These are phyloP conservation scores for Nemurella pictetii DNA, from an alignment of 2,888 invertebrate genomes.

Conservation along the genomic window DNA sequence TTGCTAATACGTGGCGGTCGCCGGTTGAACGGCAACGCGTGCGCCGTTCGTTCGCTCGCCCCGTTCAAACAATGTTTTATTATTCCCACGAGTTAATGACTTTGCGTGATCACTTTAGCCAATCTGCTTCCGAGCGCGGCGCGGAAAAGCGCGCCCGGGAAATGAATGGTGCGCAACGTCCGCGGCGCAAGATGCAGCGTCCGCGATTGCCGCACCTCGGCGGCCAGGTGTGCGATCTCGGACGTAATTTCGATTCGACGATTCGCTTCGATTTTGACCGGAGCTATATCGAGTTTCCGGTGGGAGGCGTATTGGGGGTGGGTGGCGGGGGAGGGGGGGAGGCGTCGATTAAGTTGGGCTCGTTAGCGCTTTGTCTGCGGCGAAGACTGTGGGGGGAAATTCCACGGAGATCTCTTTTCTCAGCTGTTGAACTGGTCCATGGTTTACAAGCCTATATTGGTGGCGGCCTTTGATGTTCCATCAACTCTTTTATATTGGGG, in stretches of 20 bases:
- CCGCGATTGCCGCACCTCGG: neutral
- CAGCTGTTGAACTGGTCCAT: neutral
- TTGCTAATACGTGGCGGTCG: neutral
- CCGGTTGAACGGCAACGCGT: neutral
- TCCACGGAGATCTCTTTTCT: neutral
- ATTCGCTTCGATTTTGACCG: neutral
- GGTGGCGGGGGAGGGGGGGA: too few relatives aligned
- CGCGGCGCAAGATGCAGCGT: neutral
- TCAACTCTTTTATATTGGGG: too few relatives aligned
- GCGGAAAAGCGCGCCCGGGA: neutral
- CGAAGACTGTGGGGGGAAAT: neutral
- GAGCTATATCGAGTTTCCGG: neutral
- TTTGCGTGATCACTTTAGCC: neutral
- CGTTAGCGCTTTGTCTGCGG: neutral
- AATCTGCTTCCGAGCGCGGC: neutral
- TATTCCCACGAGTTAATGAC: neutral
- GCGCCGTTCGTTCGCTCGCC: neutral
- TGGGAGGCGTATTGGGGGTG: too few relatives aligned
- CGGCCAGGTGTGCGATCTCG: neutral
- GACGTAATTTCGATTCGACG: neutral
- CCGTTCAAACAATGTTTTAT: neutral
- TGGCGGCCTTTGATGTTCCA: too few relatives aligned
- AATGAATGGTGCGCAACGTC: neutral
- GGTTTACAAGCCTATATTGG: too few relatives aligned
- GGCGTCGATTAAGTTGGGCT: neutral